Conservation (phyloP, 2,797 vertebrate genomes). For the Rhinella marina region DNA sequence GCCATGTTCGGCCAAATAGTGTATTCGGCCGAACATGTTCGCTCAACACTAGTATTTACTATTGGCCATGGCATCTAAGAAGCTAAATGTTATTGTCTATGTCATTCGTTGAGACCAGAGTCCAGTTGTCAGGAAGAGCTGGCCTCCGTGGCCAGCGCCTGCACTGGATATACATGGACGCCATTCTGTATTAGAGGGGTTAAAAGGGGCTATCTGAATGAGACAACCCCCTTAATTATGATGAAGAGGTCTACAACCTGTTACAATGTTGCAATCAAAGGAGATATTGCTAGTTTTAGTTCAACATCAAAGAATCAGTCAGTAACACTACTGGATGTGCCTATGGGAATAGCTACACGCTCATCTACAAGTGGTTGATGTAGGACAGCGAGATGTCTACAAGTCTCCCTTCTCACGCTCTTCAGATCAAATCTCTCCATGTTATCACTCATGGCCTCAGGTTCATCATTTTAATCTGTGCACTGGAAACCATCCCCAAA, state of each 20-base stretch:
- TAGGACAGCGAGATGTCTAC: not conserved
- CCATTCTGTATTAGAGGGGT: too few relatives aligned
- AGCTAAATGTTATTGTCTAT: too few relatives aligned
- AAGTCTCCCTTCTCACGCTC: not conserved
- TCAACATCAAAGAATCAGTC: not conserved
- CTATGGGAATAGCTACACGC: not conserved
- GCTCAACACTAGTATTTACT: too few relatives aligned
- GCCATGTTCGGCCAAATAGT: too few relatives aligned
- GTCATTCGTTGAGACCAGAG: too few relatives aligned
- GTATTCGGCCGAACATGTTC: too few relatives aligned
- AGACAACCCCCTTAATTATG: too few relatives aligned
- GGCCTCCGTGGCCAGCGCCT: too few relatives aligned
- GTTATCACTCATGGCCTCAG: not conserved
- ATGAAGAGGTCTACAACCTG: not conserved
- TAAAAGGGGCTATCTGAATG: too few relatives aligned
- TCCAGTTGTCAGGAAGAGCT: too few relatives aligned
- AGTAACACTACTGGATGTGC: not conserved
- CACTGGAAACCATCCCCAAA: constrained; percentile 21
- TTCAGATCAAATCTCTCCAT: constrained; percentile 3
- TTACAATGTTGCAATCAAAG: not conserved
- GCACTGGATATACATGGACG: too few relatives aligned
- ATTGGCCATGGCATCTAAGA: too few relatives aligned
- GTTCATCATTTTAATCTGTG: constrained; percentile 26
- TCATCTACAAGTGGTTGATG: not conserved
- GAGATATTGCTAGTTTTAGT: not conserved